Conservation (phyloP, 2,888 invertebrate species). For the Apodemia mormo region DNA sequence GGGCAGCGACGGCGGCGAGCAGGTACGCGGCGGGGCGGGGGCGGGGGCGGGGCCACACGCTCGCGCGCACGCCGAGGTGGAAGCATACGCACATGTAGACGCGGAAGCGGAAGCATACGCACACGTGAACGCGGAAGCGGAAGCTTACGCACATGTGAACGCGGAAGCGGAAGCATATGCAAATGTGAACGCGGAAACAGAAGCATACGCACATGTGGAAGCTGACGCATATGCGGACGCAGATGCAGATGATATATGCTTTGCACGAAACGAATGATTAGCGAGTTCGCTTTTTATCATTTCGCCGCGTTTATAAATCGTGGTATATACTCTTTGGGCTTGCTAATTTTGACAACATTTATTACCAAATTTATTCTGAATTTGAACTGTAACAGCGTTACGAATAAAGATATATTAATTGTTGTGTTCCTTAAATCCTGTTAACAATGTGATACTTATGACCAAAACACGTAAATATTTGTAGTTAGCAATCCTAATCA, state of each 20-base stretch:
- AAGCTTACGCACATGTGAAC: too few relatives aligned
- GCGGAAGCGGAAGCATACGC: not conserved
- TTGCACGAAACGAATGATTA: constrained; percentile 4
- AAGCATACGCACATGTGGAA: constrained; percentile 25
- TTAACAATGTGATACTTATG: too few relatives aligned
- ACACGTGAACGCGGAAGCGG: not conserved
- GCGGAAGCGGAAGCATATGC: too few relatives aligned
- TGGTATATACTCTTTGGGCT: not conserved
- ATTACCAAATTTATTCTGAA: not conserved
- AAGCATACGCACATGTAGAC: constrained; percentile 25
- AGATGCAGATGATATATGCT: not conserved
- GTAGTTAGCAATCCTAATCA: not conserved
- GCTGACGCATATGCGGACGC: not conserved
- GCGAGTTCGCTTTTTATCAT: not conserved
- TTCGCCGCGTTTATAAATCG: not conserved
- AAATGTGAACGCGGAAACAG: not conserved
- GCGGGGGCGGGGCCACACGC: too few relatives aligned
- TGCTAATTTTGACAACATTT: not conserved
- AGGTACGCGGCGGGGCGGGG: constrained; percentile 24
- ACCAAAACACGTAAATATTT: not conserved
- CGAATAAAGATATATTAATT: not conserved
- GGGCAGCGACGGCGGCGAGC: constrained; percentile 20
- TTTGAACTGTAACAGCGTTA: not conserved
- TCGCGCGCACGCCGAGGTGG: too few relatives aligned
- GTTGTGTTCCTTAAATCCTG: not conserved